These are phyloP conservation scores for Pterocles orientalis DNA, from an alignment of 2,113 vertebrate genomes.

Conservation along the genomic window DNA sequence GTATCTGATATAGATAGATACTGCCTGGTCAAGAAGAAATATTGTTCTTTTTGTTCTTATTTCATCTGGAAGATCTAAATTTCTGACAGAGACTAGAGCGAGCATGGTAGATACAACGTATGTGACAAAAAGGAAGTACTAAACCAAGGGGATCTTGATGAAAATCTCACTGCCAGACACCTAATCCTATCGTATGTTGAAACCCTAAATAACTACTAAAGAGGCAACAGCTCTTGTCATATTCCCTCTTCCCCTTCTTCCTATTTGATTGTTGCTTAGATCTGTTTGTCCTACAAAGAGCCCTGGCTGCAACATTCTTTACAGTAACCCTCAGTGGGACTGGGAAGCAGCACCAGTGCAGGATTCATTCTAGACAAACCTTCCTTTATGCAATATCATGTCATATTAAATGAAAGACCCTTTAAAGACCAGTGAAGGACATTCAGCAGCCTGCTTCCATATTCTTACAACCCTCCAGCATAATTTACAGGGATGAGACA, in stretches of 20 bases:
- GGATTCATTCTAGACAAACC: conserved; percentile 65
- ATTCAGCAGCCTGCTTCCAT: conserved; percentile 63
- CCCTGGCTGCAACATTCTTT: conserved; percentile 25
- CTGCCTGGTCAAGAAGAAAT: conserved; percentile 3
- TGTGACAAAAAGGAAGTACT: neutral
- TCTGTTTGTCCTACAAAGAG: conserved; percentile 42
- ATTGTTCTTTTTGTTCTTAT: neutral
- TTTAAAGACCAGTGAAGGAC: conserved; percentile 72
- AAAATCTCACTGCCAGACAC: neutral
- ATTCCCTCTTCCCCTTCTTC: neutral
- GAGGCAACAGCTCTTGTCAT: neutral
- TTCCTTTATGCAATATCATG: conserved; percentile 66
- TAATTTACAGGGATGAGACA: conserved; percentile 65
- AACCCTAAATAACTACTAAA: neutral
- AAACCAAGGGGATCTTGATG: neutral
- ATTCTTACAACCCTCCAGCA: conserved; percentile 67
- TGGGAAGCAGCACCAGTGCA: conserved; percentile 23
- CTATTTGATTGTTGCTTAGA: conserved; percentile 58
- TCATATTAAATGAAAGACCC: conserved; percentile 67
- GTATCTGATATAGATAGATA: neutral
- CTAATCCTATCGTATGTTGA: neutral
- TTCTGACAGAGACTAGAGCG: neutral
- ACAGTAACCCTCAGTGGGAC: neutral
- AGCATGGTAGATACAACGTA: rapidly evolving
- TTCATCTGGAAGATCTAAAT: neutral